Evolutionary conservation across 2,797 vertebrate species (phyloP), one percentile per base, ranked within the genome.

Genomic region (Pempheris klunzingeri): DNA sequence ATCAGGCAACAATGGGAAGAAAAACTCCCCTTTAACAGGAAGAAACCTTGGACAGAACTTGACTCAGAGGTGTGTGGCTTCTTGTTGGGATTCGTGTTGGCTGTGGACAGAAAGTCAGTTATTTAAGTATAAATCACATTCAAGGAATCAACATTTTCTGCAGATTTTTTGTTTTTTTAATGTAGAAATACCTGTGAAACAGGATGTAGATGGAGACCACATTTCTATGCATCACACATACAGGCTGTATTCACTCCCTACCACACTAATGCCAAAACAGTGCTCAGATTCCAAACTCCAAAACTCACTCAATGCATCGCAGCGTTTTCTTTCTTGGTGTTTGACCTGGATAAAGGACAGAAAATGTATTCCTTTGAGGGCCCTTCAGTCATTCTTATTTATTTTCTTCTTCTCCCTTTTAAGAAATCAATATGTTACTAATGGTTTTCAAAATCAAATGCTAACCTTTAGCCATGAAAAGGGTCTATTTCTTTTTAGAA

Each of bases 371-470:
- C 69, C 68, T 84, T 58, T 67, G n/a, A 28, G 63, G 58, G 44
- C 36, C 30, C 44, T 46, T 81, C 32, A 30, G 34, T 72, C 58
- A 57, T 63, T 84, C 39, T 57, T 69, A 70, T 78, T 79, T 50
- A 78, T 81, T 73, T 63, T 58, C 61, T 77, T 70, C 71, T 76
- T 66, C 65, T 54, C 69, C 63, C 55, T 77, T 77, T 75, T 68
- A 65, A n/a, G 47, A 63, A 85, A 90, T 90, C 85, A 85, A 89
- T 89, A 80, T 71, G 71, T 71, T 71, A 72, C 87, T 86, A 87
- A 89, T 87, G 83, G 76, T 84, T 85, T 82, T 83, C 69, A 81
- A 82, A 85, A 89, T 85, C 81, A 89, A 91, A 89, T 69, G 55
- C 39, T 85, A 89, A 89, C 86, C 86, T 88, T 87, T 81, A 81